Evolutionary conservation across 2,797 vertebrate genomes (phyloP).

Genomic region (Discoglossus pictus): DNA sequence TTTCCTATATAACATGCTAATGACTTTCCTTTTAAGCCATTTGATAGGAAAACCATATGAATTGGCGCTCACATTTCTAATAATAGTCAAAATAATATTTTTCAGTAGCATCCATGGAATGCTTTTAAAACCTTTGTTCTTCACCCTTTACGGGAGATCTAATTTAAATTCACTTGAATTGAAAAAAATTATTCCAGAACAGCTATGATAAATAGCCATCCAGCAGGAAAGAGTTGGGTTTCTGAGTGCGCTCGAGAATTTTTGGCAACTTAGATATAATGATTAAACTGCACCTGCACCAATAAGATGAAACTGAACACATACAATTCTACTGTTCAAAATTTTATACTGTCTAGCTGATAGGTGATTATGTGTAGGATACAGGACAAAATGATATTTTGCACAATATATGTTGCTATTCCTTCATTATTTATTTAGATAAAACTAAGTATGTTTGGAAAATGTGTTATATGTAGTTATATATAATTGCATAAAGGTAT

Average conservation of each 20-base stretch:
- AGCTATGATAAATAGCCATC: slow-evolving; percentile 12
- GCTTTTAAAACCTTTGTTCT: slow-evolving; percentile 39
- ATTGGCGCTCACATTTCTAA: slow-evolving; percentile 42
- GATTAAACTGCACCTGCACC: slow-evolving; percentile 24
- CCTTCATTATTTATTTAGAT: no score
- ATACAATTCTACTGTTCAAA: no score
- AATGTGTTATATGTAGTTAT: no score
- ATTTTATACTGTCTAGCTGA: slow-evolving; percentile 36
- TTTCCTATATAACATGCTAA: slow-evolving; percentile 56
- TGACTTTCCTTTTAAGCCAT: slow-evolving; percentile 39
- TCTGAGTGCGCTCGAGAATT: background rate
- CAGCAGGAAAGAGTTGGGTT: slow-evolving; percentile 7
- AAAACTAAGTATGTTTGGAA: no score
- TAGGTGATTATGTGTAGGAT: slow-evolving; percentile 9
- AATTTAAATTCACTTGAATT: slow-evolving; percentile 13
- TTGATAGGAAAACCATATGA: slow-evolving; percentile 55
- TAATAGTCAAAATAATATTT: slow-evolving; percentile 52
- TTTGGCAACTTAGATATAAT: background rate
- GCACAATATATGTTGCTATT: slow-evolving; percentile 47
- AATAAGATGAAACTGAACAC: slow-evolving; percentile 4
- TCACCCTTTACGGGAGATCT: slow-evolving; percentile 12
- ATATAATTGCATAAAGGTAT: no score
- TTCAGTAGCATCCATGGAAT: slow-evolving; percentile 43
- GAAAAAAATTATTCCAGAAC: slow-evolving; percentile 15
- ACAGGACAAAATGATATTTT: background rate